Conservation (phyloP, 2,797 vertebrate genomes). For the Hemibagrus guttatus region DNA sequence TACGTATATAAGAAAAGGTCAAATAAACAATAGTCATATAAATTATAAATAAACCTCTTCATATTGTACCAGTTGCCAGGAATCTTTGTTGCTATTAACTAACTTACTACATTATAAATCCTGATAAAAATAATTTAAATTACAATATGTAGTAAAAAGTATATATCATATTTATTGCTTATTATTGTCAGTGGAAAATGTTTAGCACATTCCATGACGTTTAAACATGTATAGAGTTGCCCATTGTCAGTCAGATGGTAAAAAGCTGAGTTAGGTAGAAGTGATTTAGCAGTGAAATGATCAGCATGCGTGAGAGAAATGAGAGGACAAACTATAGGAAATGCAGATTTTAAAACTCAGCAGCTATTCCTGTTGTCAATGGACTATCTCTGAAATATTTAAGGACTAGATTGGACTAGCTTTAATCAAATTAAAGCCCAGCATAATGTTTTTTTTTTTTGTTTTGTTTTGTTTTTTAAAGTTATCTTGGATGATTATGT, state of each 20-base stretch:
- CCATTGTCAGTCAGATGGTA: conserved; percentile 18
- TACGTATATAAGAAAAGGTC: not conserved
- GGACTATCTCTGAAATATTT: conserved; percentile 64
- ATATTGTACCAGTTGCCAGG: not conserved
- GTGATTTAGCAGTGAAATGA: conserved; percentile 41
- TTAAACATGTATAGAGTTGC: conserved; percentile 21
- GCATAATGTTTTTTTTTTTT: not conserved
- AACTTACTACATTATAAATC: not conserved
- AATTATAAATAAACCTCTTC: not conserved
- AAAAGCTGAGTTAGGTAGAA: conserved; percentile 12
- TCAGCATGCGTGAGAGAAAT: conserved; percentile 67
- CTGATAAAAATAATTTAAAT: not conserved
- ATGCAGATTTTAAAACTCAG: conserved; percentile 51
- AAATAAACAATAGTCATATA: not conserved
- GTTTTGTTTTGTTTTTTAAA: conserved; percentile 47
- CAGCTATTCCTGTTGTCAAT: conserved; percentile 78
- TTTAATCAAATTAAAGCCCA: conserved; percentile 21
- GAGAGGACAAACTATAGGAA: conserved; percentile 43
- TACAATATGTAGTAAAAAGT: not conserved
- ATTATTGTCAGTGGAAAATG: not conserved
- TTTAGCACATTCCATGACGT: conserved; percentile 38
- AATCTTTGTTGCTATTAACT: not conserved
- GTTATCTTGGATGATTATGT: conserved; percentile 54
- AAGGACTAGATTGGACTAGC: not conserved
- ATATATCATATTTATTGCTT: not conserved